Conservation (phyloP, 2,113 vertebrate species). For the Amphiprion ocellaris region DNA sequence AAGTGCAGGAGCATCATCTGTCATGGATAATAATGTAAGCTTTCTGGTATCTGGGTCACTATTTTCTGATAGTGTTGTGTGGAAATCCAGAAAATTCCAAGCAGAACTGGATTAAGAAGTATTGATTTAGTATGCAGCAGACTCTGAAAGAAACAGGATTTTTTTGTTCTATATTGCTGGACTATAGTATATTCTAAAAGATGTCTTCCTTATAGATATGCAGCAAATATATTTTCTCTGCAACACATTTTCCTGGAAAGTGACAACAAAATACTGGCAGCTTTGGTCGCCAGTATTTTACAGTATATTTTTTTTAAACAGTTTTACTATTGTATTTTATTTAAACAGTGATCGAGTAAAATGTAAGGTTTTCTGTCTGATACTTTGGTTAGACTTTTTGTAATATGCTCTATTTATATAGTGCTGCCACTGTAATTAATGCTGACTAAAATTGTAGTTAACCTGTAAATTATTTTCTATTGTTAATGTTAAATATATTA, state of each 20-base stretch:
- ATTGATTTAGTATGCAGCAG: slow-evolving; percentile 12
- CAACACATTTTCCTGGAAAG: too few relatives aligned
- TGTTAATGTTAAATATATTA: too few relatives aligned
- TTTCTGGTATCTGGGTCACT: slow-evolving; percentile 51
- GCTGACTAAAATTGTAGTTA: too few relatives aligned
- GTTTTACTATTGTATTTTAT: too few relatives aligned
- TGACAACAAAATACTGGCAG: background rate
- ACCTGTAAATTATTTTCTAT: too few relatives aligned
- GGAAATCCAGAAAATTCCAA: slow-evolving; percentile 41
- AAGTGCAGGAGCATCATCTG: slow-evolving; percentile 56
- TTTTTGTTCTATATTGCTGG: background rate
- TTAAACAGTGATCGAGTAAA: too few relatives aligned
- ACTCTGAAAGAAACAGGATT: background rate
- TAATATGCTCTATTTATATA: too few relatives aligned
- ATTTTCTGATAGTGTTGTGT: slow-evolving; percentile 25
- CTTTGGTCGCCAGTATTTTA: too few relatives aligned
- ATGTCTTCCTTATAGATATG: slow-evolving; percentile 16
- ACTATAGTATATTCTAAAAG: background rate
- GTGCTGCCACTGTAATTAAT: too few relatives aligned
- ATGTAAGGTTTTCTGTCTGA: too few relatives aligned
- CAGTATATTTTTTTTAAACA: too few relatives aligned
- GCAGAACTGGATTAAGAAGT: slow-evolving; percentile 17
- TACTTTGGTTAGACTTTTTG: too few relatives aligned
- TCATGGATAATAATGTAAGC: slow-evolving; percentile 69
- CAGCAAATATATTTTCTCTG: background rate